Conservation (phyloP, 2,797 vertebrate species). For the Danio kyathit region DNA sequence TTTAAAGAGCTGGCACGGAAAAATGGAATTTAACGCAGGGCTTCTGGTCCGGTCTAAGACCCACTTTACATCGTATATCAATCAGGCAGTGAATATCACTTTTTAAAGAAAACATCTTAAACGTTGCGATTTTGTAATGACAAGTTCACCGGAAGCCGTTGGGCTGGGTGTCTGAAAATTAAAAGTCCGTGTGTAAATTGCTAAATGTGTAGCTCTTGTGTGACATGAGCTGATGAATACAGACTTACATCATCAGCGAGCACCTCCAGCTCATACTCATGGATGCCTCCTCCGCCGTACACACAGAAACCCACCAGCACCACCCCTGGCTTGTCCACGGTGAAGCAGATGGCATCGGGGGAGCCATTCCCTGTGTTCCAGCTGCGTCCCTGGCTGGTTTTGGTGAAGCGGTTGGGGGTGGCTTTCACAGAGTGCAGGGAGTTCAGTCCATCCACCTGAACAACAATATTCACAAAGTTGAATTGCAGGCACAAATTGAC, state of each 20-base stretch:
- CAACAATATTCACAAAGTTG: slow-evolving; percentile 28
- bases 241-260: slow-evolving; percentile 95
- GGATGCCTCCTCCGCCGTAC: slow-evolving; percentile 98
- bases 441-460: slow-evolving; percentile 93
- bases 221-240: neutral
- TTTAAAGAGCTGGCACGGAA: too few species aligned
- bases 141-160: too few species aligned
- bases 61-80: too few species aligned
- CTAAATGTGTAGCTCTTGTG: neutral
- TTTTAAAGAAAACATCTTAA: too few species aligned
- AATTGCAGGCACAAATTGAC: neutral
- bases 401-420: slow-evolving; percentile 95
- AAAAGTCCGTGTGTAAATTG: neutral
- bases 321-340: slow-evolving; percentile 93
- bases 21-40: too few species aligned
- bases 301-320: slow-evolving; percentile 98
- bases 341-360: slow-evolving; percentile 98
- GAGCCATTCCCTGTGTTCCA: slow-evolving; percentile 99
- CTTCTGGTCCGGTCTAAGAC: too few species aligned
- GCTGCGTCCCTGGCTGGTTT: slow-evolving; percentile 98
- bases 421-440: slow-evolving; percentile 97
- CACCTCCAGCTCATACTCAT: slow-evolving; percentile 97
- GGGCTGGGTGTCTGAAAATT: too few species aligned
- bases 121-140: too few species aligned
- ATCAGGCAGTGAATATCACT: too few species aligned